Evolutionary conservation across 2,888 invertebrate species (phyloP).

Genomic region (Hedychridium roseum): DNA sequence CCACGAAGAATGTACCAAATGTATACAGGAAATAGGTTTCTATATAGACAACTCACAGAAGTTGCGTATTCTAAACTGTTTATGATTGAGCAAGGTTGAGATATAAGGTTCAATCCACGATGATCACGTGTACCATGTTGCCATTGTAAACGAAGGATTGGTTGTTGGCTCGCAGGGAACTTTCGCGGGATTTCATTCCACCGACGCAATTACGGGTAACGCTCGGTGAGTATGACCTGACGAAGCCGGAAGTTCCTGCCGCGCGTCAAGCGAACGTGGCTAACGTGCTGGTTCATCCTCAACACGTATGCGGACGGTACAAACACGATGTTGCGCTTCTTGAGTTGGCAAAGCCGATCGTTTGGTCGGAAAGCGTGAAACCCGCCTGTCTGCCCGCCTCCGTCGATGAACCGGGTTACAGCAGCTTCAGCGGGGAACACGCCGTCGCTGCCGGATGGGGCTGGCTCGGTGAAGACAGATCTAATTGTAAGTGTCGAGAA

Average conservation of each 20-base stretch:
- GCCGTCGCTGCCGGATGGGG: slow-evolving; percentile 89
- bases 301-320: slow-evolving; percentile 73
- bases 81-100: no score
- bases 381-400: slow-evolving; percentile 81
- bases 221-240: slow-evolving; percentile 77
- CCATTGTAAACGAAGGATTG: no score
- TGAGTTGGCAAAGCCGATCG: slow-evolving; percentile 71
- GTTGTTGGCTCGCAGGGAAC: no score
- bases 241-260: slow-evolving; percentile 65
- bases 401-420: slow-evolving; percentile 62
- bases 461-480: slow-evolving; percentile 79
- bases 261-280: slow-evolving; percentile 64
- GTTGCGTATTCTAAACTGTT: no score
- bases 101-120: no score
- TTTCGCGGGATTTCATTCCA: no score
- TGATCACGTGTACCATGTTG: no score
- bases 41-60: no score
- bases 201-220: slow-evolving; percentile 74
- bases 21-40: no score
- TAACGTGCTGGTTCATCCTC: slow-evolving; percentile 76
- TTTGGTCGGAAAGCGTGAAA: slow-evolving; percentile 75
- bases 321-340: slow-evolving; percentile 78
- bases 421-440: slow-evolving; percentile 67
- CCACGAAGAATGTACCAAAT: no score
- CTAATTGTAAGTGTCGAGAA: slow-evolving; percentile 70